These are phyloP conservation scores for Ctenopoma multispine DNA, from an alignment of 2,797 vertebrate species.

Conservation along the genomic window DNA sequence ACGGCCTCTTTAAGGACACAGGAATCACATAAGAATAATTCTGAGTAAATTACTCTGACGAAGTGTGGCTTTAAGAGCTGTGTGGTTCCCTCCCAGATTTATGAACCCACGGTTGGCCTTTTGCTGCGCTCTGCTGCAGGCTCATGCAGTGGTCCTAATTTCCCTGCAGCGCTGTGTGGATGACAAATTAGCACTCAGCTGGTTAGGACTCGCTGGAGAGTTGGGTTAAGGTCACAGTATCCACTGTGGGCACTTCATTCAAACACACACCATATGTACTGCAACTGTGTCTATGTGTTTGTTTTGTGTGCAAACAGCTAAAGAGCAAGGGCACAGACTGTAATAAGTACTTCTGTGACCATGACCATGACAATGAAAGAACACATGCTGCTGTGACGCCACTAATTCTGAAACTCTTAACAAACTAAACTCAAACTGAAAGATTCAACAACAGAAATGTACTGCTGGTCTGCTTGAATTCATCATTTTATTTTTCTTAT, in stretches of 20 bases:
- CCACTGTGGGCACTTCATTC: constrained; percentile 33
- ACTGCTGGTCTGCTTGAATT: too few species aligned
- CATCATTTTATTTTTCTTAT: too few species aligned
- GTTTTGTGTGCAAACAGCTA: constrained; percentile 2
- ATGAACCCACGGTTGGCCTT: constrained; percentile 28
- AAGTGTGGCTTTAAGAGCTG: constrained; percentile 13
- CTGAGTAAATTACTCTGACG: constrained; percentile 25
- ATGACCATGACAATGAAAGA: too few species aligned
- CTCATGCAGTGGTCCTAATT: constrained; percentile 60
- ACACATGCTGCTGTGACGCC: too few species aligned
- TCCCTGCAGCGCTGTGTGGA: constrained; percentile 45
- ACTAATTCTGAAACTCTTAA: too few species aligned
- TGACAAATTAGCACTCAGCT: constrained; percentile 74
- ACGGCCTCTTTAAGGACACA: neutral
- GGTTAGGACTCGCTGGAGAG: constrained; percentile 51
- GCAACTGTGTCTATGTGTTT: neutral
- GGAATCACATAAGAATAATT: constrained; percentile 25
- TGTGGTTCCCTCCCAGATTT: constrained; percentile 18
- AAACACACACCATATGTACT: constrained; percentile 40
- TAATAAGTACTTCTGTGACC: too few species aligned
- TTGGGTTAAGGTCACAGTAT: constrained; percentile 64
- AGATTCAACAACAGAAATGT: too few species aligned
- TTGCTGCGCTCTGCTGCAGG: constrained; percentile 23
- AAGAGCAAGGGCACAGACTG: neutral
- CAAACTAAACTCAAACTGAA: too few species aligned